phyloP scores from a whole-genome alignment of 2,113 vertebrate genomes.

The Zosterops borbonicus region DNA sequence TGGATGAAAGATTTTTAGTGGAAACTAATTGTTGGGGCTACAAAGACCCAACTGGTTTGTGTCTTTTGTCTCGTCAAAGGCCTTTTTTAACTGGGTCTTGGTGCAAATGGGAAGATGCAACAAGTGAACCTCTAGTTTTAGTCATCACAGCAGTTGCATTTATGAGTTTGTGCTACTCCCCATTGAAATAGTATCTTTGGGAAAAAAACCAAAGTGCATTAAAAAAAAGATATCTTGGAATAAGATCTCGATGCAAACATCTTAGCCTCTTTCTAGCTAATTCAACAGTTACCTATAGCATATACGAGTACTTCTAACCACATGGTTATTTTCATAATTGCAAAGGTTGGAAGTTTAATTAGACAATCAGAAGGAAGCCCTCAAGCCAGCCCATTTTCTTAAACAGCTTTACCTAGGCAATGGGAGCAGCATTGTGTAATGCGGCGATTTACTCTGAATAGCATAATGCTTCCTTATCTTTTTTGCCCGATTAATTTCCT shows the following conservation, averaged over 20 bases:
- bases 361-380: conserved; percentile 68
- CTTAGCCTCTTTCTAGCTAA: conserved; percentile 35
- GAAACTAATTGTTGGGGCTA: background rate
- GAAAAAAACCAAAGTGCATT: background rate
- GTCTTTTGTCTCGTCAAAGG: background rate
- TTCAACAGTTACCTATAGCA: conserved; percentile 51
- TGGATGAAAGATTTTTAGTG: conserved; percentile 8
- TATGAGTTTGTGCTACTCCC: background rate
- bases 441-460: conserved; percentile 53
- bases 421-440: conserved; percentile 64
- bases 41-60: background rate
- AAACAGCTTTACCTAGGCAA: conserved; percentile 61
- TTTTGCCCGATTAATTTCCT: conserved; percentile 67
- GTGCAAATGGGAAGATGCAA: background rate
- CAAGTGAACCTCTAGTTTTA: background rate
- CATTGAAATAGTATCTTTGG: background rate
- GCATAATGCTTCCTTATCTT: conserved; percentile 67
- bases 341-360: conserved; percentile 71
- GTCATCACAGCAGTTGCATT: background rate
- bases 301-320: conserved; percentile 54
- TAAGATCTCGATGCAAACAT: conserved; percentile 24
- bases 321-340: conserved; percentile 68
- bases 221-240: background rate
- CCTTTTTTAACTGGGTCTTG: background rate
- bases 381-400: conserved; percentile 68